phyloP scores from a whole-genome alignment of 2,888 invertebrate species.

The Chrysina gloriosa region DNA sequence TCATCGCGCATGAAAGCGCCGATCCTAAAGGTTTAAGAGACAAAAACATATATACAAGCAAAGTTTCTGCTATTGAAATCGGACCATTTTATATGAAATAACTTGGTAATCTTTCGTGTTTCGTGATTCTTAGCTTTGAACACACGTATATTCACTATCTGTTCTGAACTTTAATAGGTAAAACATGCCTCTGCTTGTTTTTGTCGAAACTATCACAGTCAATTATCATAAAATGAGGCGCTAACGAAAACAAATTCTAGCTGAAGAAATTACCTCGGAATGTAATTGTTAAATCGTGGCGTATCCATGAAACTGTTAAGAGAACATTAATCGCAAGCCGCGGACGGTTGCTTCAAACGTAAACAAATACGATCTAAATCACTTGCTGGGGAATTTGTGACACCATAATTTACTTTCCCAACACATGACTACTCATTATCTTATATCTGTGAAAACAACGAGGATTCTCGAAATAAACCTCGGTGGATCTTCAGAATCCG shows the following conservation, averaged over 20 bases:
- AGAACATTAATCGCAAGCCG: constrained; percentile 4
- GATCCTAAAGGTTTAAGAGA: too few species aligned
- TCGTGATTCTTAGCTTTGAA: too few species aligned
- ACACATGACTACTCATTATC: constrained; percentile 36
- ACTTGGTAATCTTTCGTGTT: too few species aligned
- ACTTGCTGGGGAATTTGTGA: constrained; percentile 28
- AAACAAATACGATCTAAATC: constrained; percentile 16
- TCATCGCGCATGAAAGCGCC: too few species aligned
- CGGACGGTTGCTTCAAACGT: not conserved
- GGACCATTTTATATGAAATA: too few species aligned
- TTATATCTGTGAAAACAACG: constrained; percentile 37
- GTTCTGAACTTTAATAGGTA: too few species aligned
- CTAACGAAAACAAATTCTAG: constrained; percentile 13
- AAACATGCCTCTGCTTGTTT: too few species aligned
- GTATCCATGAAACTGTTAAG: constrained; percentile 13
- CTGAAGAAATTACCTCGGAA: not conserved
- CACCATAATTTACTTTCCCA: constrained; percentile 9
- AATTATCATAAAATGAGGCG: constrained; percentile 4
- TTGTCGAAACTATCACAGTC: not conserved
- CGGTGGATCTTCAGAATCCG: not conserved
- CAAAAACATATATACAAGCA: too few species aligned
- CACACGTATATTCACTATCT: too few species aligned
- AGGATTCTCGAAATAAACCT: constrained; percentile 34
- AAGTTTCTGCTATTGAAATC: too few species aligned
- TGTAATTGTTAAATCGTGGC: constrained; percentile 6